Percentiles rank a stretch among this genome's conserved stretches.
Conservation (phyloP, 1,140 invertebrate genomes). For the Dendroctonus valens region DNA sequence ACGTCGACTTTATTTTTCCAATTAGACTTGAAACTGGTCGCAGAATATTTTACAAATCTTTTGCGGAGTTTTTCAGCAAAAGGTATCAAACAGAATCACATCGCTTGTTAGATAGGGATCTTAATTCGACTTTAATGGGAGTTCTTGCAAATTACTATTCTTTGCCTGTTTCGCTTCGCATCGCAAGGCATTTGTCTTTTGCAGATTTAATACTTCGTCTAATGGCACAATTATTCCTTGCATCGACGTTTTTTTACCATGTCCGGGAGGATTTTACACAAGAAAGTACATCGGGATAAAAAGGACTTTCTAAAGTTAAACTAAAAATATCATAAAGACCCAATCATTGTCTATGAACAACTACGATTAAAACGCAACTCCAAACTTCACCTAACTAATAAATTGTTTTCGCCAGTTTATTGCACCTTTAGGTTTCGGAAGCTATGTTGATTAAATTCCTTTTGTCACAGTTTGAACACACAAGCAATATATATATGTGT, state of each 20-base stretch:
- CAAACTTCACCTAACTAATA: no score
- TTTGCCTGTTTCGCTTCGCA: slow-evolving; percentile 8
- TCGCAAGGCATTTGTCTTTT: slow-evolving; percentile 9
- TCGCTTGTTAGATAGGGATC: slow-evolving; percentile 11
- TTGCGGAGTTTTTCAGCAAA: slow-evolving; percentile 2
- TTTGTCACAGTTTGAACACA: no score
- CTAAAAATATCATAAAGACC: no score
- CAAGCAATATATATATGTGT: no score
- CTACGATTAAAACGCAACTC: no score
- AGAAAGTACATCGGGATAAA: no score
- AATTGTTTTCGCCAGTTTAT: no score
- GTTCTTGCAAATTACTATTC: slow-evolving; percentile 15
- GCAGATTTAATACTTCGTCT: slow-evolving; percentile 11
- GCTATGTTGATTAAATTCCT: no score
- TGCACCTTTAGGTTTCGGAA: no score
- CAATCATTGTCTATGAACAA: no score
- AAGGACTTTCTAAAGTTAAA: no score
- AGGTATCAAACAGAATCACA: slow-evolving; percentile 3
- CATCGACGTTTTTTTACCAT: not conserved
- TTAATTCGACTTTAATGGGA: slow-evolving; percentile 15
- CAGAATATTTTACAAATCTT: not conserved
- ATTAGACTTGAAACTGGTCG: not conserved
- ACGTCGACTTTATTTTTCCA: not conserved
- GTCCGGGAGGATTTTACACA: no score
- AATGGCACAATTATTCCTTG: slow-evolving; percentile 2